phyloP scores from a whole-genome alignment of 2,113 vertebrate species.

The Rousettus leschenaultii region DNA sequence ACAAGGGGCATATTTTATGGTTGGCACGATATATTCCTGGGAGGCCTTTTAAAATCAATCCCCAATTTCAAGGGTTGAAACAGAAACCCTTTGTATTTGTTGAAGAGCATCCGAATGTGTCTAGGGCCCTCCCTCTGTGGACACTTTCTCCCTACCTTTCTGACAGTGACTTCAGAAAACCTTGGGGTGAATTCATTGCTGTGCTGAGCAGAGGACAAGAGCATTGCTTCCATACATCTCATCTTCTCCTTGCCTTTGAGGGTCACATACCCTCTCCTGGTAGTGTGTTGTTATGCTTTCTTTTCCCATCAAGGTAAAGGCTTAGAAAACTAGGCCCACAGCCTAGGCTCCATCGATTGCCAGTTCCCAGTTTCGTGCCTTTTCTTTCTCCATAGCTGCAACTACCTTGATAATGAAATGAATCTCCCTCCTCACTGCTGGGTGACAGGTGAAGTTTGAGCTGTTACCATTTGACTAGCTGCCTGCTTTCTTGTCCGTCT shows the following conservation, averaged over 20 bases:
- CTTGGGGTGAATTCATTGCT: neutral
- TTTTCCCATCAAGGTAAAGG: neutral
- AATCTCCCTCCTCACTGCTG: neutral
- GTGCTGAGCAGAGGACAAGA: neutral
- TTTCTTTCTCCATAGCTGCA: neutral
- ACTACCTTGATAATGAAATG: neutral
- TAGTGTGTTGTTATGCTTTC: neutral
- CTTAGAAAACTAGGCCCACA: neutral
- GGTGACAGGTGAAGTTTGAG: neutral
- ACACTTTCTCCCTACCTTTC: neutral
- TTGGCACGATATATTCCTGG: neutral
- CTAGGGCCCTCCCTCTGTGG: neutral
- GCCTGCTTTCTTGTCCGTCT: neutral
- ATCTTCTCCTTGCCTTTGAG: neutral
- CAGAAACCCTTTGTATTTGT: neutral
- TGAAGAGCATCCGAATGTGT: neutral
- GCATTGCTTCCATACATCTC: neutral
- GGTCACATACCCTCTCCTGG: neutral
- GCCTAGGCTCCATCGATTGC: neutral
- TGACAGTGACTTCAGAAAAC: neutral
- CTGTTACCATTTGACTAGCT: neutral
- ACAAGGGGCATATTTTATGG: neutral
- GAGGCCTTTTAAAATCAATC: neutral
- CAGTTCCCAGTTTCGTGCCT: neutral
- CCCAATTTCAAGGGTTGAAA: neutral